Evolutionary conservation across 2,113 vertebrate genomes (phyloP).

Genomic region (Sinocyclocheilus anshuiensis): DNA sequence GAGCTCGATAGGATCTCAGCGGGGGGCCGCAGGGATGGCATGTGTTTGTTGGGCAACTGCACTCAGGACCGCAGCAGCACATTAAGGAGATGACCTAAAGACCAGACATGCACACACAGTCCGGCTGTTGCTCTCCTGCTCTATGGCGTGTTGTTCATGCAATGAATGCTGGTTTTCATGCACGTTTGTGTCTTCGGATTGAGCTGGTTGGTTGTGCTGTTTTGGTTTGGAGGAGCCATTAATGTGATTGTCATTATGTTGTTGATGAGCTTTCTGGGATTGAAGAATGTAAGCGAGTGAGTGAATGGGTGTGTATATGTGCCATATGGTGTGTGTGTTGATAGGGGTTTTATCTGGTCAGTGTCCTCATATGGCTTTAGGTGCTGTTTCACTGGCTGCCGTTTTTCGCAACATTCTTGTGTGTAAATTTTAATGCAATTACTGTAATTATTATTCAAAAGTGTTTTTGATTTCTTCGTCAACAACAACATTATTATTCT

Average conservation of each 20-base stretch:
- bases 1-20: slow-evolving; percentile 70
- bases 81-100: slow-evolving; percentile 49
- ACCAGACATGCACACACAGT: slow-evolving; percentile 40
- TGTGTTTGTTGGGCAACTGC: slow-evolving; percentile 59
- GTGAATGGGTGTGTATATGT: slow-evolving; percentile 40
- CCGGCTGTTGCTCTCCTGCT: slow-evolving; percentile 6
- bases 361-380: slow-evolving; percentile 61
- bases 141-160: neutral
- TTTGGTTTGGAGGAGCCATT: slow-evolving; percentile 21
- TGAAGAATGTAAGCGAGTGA: neutral
- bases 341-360: slow-evolving; percentile 52
- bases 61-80: slow-evolving; percentile 34
- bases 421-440: neutral
- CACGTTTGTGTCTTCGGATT: neutral
- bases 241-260: slow-evolving; percentile 25
- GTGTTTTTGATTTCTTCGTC: neutral
- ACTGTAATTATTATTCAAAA: neutral
- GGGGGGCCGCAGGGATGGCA: slow-evolving; percentile 60
- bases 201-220: neutral
- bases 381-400: slow-evolving; percentile 32
- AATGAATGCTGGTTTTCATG: slow-evolving; percentile 24
- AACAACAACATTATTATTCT: neutral
- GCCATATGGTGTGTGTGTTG: slow-evolving; percentile 37
- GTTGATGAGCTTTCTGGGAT: neutral
- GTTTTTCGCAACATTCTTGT: too few relatives aligned